A percentile compares a stretch with the other conserved stretches of the same genome.
These are phyloP conservation scores for Protonemura montana DNA, from an alignment of 2,888 invertebrate genomes.

Conservation along the genomic window DNA sequence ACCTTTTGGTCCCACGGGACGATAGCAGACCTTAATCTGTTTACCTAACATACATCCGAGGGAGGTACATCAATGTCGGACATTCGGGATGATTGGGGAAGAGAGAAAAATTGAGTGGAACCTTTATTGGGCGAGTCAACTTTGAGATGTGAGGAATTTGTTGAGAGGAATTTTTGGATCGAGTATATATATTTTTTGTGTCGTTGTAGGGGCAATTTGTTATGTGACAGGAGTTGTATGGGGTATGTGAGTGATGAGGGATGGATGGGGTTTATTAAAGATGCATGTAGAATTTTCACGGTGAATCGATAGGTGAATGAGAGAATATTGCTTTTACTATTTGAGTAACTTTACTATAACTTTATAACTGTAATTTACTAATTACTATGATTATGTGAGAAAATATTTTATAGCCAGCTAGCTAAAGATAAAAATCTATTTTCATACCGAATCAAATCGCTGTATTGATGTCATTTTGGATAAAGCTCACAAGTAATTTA, in stretches of 20 bases:
- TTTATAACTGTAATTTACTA: no score
- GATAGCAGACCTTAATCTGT: background rate
- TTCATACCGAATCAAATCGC: no score
- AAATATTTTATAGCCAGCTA: no score
- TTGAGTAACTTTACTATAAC: no score
- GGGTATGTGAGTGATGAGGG: background rate
- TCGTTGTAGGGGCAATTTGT: background rate
- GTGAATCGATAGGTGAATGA: background rate
- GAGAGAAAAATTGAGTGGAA: background rate
- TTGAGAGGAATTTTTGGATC: background rate
- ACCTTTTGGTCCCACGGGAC: background rate
- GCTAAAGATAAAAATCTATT: no score
- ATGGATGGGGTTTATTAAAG: background rate
- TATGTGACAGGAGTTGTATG: background rate
- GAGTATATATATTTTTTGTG: background rate
- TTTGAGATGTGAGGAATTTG: background rate
- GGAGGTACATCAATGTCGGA: background rate
- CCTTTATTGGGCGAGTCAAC: background rate
- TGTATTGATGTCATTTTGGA: no score
- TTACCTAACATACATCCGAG: background rate
- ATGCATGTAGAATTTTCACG: background rate
- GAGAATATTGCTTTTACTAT: background rate
- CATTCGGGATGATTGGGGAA: background rate
- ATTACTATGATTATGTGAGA: no score
- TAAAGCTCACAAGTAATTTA: no score